Percentiles rank a stretch among this genome's conserved stretches.
phyloP scores from a whole-genome alignment of 1,140 invertebrate genomes.

The Hypsibius dujardini region DNA sequence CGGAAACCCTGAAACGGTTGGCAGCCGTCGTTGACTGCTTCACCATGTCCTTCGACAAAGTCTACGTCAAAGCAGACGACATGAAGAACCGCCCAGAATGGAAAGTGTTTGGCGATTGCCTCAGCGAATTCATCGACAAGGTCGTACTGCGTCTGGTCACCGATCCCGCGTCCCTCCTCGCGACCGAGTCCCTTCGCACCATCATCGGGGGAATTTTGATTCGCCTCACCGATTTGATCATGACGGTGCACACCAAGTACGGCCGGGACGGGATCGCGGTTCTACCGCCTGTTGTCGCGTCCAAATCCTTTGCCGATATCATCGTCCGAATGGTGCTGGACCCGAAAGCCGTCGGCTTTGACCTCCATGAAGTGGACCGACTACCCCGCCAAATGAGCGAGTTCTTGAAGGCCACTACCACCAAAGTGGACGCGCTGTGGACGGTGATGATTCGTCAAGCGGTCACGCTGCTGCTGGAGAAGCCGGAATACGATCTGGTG shows the following conservation, averaged over 20 bases:
- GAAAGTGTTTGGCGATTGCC: background rate
- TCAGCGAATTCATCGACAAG: background rate
- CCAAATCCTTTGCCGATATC: conserved; percentile 32
- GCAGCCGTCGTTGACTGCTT: conserved; percentile 24
- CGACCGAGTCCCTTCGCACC: background rate
- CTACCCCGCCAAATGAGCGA: conserved; percentile 30
- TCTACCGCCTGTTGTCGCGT: conserved; percentile 25
- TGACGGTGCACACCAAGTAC: conserved; percentile 28
- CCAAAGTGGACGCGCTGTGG: background rate
- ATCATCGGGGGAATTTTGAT: conserved; percentile 35
- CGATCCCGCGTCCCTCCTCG: background rate
- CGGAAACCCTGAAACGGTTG: background rate
- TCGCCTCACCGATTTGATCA: conserved; percentile 36
- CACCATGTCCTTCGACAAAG: conserved; percentile 15
- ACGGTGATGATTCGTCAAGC: background rate
- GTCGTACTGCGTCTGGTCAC: too few species aligned
- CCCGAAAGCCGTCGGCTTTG: conserved; percentile 38
- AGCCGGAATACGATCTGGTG: background rate
- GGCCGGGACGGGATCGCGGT: conserved; percentile 25
- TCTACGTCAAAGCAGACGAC: conserved; percentile 24
- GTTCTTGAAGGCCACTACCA: background rate
- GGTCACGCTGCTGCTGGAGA: background rate
- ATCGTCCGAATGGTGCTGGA: conserved; percentile 34
- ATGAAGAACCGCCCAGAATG: background rate
- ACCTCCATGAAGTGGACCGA: conserved; percentile 37